Conservation (phyloP, 2,113 vertebrate genomes). For the Tauraco erythrolophus region DNA sequence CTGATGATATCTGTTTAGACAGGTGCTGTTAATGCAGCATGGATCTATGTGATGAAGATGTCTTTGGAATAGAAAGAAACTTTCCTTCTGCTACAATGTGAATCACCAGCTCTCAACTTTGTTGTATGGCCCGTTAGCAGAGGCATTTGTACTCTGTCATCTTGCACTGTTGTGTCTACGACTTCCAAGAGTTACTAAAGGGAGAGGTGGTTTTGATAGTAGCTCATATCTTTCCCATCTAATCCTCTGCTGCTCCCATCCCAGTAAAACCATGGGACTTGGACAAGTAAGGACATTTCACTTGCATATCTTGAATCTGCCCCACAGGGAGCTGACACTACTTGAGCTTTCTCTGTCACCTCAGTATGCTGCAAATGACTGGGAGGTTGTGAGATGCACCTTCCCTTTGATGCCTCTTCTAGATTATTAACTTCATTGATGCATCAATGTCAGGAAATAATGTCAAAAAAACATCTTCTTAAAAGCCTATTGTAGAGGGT, state of each 20-base stretch:
- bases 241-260: neutral
- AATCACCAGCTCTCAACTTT: neutral
- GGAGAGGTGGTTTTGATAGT: neutral
- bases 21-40: neutral
- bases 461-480: neutral
- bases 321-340: neutral
- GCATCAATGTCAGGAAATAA: neutral
- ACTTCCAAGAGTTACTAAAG: neutral
- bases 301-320: rapidly evolving
- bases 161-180: neutral
- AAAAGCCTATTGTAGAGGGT: neutral
- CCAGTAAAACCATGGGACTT: neutral
- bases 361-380: neutral
- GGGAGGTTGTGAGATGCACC: neutral
- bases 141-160: neutral
- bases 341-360: neutral
- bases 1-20: neutral
- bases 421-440: neutral
- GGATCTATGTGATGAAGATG: neutral
- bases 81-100: neutral
- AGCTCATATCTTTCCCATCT: neutral
- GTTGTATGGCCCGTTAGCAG: neutral
- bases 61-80: neutral
- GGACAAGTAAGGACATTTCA: neutral
- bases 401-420: neutral